Conservation (phyloP, 1,140 invertebrate genomes). For the Drosophila hydei region DNA sequence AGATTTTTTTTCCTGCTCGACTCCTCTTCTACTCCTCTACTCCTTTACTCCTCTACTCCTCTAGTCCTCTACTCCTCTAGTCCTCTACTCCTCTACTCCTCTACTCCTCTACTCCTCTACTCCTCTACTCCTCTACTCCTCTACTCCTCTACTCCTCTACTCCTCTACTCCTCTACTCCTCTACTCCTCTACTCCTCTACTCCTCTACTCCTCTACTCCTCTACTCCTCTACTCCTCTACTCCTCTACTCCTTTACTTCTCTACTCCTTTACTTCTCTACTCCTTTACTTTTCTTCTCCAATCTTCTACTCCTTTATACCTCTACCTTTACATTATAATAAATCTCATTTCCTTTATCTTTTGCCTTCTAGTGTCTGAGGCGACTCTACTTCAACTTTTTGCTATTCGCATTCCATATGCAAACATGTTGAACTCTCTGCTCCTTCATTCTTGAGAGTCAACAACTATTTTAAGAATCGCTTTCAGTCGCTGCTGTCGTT, state of each 20-base stretch:
- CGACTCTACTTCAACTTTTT: too few relatives aligned
- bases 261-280: not conserved
- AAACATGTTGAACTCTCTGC: not conserved
- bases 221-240: not conserved
- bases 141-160: not conserved
- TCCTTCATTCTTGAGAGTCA: not conserved
- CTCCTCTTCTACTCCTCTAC: not conserved
- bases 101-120: not conserved
- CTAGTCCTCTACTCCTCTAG: too few relatives aligned
- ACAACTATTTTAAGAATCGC: slow-evolving; percentile 30
- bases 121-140: not conserved
- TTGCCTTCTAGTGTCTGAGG: too few relatives aligned
- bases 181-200: not conserved
- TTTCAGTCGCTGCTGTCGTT: not conserved
- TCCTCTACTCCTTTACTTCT: not conserved
- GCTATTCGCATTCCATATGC: not conserved
- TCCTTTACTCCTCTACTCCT: not conserved
- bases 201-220: not conserved
- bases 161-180: not conserved
- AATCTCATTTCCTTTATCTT: too few relatives aligned
- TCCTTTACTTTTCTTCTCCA: not conserved
- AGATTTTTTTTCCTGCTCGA: too few relatives aligned
- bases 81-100: not conserved
- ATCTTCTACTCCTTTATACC: too few relatives aligned
- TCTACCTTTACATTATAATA: too few relatives aligned